Conservation (phyloP, 2,113 vertebrate genomes). For the Hippocampus barbouri region DNA sequence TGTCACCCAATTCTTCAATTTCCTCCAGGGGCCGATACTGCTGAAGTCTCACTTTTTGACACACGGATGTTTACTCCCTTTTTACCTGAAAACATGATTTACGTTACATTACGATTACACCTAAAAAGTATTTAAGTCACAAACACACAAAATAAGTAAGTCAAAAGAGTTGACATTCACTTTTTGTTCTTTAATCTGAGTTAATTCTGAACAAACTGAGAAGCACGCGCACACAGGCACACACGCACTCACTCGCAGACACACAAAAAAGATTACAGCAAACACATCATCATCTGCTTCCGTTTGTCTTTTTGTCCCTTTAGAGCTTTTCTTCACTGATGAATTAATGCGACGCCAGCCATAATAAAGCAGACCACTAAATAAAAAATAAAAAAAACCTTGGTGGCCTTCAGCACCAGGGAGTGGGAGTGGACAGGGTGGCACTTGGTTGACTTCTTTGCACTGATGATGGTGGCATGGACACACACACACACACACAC, state of each 20-base stretch:
- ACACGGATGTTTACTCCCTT: too few species aligned
- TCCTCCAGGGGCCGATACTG: too few species aligned
- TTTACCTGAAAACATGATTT: neutral
- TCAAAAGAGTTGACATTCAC: neutral
- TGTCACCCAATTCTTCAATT: too few species aligned
- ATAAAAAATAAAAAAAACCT: neutral
- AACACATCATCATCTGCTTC: conserved; percentile 64
- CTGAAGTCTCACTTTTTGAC: too few species aligned
- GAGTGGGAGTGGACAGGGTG: neutral
- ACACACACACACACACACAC: neutral
- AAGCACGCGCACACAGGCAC: conserved; percentile 80
- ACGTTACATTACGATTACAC: neutral
- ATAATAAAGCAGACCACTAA: neutral
- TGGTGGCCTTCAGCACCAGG: neutral
- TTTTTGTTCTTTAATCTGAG: conserved; percentile 72
- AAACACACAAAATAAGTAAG: neutral
- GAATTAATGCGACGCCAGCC: neutral
- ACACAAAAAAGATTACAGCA: conserved; percentile 55
- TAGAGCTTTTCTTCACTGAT: neutral
- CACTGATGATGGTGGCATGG: neutral
- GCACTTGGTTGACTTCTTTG: neutral
- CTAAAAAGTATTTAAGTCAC: neutral
- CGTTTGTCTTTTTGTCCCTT: conserved; percentile 36
- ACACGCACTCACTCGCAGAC: conserved; percentile 73
- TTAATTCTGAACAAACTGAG: conserved; percentile 85